Conservation (phyloP, 1,140 invertebrate species). For the Orchestia grillus region DNA sequence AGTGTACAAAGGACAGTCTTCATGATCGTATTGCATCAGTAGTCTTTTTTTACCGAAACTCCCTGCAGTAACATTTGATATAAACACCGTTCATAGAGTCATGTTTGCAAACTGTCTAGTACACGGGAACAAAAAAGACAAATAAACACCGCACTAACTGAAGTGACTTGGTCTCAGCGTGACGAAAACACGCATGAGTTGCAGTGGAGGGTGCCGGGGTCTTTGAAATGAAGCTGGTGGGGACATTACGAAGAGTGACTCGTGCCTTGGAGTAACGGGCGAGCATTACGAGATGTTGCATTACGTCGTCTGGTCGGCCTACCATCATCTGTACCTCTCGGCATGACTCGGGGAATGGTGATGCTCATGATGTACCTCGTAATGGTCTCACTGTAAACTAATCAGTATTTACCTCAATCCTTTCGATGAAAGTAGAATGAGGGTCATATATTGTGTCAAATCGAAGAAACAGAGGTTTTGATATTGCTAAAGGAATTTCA, state of each 20-base stretch:
- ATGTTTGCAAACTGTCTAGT: neutral
- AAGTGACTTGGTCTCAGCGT: neutral
- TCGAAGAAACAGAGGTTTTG: neutral
- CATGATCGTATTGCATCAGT: neutral
- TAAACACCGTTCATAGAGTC: neutral
- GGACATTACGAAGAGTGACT: neutral
- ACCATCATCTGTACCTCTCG: neutral
- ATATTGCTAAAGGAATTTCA: neutral
- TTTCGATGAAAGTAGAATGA: neutral
- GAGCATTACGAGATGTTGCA: neutral
- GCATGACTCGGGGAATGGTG: neutral
- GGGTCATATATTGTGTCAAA: neutral
- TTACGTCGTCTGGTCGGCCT: neutral
- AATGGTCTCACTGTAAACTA: neutral
- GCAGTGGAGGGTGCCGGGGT: neutral
- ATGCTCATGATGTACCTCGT: neutral
- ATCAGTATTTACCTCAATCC: neutral
- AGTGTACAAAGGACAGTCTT: too few relatives aligned
- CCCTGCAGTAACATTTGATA: neutral
- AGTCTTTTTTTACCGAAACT: neutral
- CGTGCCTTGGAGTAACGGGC: neutral
- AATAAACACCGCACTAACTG: neutral
- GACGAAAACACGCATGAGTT: slow-evolving; percentile 27
- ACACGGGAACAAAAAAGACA: neutral
- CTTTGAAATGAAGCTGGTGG: neutral